phyloP scores from a whole-genome alignment of 1,140 invertebrate genomes.

The Doryteuthis pealeii region DNA sequence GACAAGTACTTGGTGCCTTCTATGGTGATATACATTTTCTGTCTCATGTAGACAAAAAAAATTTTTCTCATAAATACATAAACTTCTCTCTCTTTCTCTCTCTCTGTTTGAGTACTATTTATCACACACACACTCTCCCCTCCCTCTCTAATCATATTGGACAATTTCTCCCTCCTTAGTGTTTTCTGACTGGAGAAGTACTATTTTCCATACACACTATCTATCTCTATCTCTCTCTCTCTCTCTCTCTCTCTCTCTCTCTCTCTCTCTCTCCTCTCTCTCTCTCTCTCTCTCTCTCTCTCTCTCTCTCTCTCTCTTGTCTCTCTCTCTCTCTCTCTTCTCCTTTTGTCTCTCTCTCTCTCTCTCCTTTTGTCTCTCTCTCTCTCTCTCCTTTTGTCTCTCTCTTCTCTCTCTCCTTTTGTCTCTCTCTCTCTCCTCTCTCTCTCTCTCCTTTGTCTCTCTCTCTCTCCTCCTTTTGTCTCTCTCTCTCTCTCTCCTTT shows the following conservation, averaged over 20 bases:
- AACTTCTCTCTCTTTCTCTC: background rate
- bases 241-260: background rate
- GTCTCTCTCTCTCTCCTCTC: background rate
- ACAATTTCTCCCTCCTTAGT: background rate
- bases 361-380: background rate
- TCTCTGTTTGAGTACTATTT: background rate
- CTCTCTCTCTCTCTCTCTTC: no score
- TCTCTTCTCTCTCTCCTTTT: background rate
- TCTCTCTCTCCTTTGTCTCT: background rate
- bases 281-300: background rate
- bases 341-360: background rate
- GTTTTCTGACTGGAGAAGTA: background rate
- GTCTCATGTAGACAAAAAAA: no score
- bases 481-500: background rate
- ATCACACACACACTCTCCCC: background rate
- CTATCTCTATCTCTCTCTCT: no score
- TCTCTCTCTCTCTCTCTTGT: no score
- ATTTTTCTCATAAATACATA: no score
- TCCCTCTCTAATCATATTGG: background rate
- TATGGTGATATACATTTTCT: no score
- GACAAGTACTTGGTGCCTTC: no score
- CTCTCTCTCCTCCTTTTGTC: no score
- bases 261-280: background rate
- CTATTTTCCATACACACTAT: no score
- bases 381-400: background rate